Conservation (phyloP, 1,140 invertebrate species). For the Ericerus pela region DNA sequence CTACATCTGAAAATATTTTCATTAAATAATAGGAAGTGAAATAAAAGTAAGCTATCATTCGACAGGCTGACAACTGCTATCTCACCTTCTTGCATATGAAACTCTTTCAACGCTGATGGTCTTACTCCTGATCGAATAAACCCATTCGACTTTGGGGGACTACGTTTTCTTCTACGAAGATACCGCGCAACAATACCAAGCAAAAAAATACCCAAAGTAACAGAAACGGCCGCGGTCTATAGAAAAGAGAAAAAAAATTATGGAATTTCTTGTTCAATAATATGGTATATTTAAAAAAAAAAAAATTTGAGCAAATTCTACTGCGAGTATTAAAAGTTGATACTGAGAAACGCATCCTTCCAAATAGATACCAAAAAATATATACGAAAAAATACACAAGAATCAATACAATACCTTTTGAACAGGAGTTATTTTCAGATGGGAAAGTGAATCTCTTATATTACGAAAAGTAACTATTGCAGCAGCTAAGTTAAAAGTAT, state of each 20-base stretch:
- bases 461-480: neutral
- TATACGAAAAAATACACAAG: neutral
- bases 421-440: neutral
- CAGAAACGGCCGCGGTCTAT: neutral
- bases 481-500: neutral
- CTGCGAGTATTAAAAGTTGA: neutral
- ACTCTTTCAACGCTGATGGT: neutral
- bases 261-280: neutral
- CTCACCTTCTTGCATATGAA: neutral
- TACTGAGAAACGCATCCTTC: neutral
- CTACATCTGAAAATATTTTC: neutral
- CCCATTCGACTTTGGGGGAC: neutral
- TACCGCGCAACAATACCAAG: neutral
- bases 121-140: neutral
- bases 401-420: neutral
- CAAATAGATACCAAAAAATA: neutral
- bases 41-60: neutral
- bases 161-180: neutral
- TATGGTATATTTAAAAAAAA: neutral
- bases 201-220: neutral
- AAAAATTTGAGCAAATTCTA: neutral
- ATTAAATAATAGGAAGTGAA: neutral
- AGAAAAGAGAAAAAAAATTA: neutral
- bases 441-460: neutral
- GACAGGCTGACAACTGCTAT: neutral